These are phyloP conservation scores for Medauroidea extradentata DNA, from an alignment of 1,140 invertebrate genomes.

Conservation along the genomic window DNA sequence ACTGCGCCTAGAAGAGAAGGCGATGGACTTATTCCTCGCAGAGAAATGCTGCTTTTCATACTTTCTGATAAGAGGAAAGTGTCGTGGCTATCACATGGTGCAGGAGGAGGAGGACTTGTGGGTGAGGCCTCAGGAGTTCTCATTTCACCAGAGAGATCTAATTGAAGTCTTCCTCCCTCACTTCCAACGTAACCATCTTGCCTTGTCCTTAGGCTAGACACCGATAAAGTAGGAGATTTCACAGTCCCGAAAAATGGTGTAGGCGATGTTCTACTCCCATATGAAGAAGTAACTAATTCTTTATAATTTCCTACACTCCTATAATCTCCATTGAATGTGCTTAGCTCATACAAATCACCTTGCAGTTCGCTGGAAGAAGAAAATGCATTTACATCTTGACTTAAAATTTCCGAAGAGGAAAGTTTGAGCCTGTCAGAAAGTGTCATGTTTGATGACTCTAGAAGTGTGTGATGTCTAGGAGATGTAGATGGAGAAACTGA, in stretches of 20 bases:
- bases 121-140: conserved; percentile 41
- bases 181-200: conserved; percentile 57
- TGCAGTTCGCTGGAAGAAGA: too few relatives aligned
- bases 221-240: conserved; percentile 54
- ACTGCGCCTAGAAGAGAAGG: not conserved
- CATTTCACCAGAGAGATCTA: too few relatives aligned
- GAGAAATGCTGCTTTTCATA: conserved; percentile 34
- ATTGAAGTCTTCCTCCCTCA: conserved; percentile 22
- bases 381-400: too few relatives aligned
- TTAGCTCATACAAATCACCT: too few relatives aligned
- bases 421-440: not conserved
- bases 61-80: conserved; percentile 43
- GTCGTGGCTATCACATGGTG: conserved; percentile 58
- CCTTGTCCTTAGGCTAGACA: conserved; percentile 58
- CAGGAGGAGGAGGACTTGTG: conserved; percentile 72
- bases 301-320: conserved; percentile 47
- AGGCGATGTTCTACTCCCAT: too few relatives aligned
- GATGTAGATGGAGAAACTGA: conserved; percentile 4
- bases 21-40: conserved; percentile 22
- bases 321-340: not conserved
- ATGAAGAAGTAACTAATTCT: conserved; percentile 39
- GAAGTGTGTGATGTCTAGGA: not conserved
- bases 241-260: too few relatives aligned
- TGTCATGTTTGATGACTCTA: not conserved
- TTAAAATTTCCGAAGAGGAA: too few relatives aligned